Conservation (phyloP, 2,888 invertebrate species). For the Drosophila nigritarsus region DNA sequence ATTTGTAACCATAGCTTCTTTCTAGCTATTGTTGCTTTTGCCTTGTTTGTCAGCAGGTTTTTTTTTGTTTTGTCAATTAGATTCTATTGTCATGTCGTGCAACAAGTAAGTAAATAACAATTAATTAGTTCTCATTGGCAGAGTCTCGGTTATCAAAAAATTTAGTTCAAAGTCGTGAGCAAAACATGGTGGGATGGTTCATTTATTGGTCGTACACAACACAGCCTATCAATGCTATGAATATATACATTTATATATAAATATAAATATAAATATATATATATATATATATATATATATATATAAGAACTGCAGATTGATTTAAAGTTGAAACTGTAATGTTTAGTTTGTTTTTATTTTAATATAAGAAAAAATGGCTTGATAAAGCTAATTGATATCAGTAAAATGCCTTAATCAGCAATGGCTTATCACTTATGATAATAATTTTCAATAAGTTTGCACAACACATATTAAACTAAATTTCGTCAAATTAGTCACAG, state of each 20-base stretch:
- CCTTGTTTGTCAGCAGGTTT: not conserved
- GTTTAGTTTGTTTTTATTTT: slow-evolving; percentile 4
- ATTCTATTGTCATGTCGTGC: slow-evolving; percentile 24
- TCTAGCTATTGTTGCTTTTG: not conserved
- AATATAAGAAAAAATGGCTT: slow-evolving; percentile 5
- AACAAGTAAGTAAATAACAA: slow-evolving; percentile 24
- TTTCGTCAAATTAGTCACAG: slow-evolving; percentile 43
- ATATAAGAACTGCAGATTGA: not conserved
- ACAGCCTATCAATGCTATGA: not conserved
- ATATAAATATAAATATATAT: too few relatives aligned
- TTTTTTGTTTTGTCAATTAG: slow-evolving; percentile 13
- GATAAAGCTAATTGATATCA: slow-evolving; percentile 32
- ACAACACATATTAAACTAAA: slow-evolving; percentile 47
- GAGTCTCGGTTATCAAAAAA: slow-evolving; percentile 42
- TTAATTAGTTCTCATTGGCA: slow-evolving; percentile 21
- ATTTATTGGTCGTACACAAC: slow-evolving; percentile 50
- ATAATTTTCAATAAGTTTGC: slow-evolving; percentile 52
- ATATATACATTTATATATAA: too few relatives aligned
- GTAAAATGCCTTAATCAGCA: slow-evolving; percentile 31
- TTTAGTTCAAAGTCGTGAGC: slow-evolving; percentile 9
- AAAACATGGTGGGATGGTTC: slow-evolving; percentile 23
- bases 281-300: slow-evolving; percentile 1
- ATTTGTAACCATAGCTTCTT: slow-evolving; percentile 19
- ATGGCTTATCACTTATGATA: slow-evolving; percentile 39
- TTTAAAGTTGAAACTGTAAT: not conserved